Evolutionary conservation across 2,113 vertebrate species (phyloP).

Genomic region (Epinephelus fuscoguttatus): DNA sequence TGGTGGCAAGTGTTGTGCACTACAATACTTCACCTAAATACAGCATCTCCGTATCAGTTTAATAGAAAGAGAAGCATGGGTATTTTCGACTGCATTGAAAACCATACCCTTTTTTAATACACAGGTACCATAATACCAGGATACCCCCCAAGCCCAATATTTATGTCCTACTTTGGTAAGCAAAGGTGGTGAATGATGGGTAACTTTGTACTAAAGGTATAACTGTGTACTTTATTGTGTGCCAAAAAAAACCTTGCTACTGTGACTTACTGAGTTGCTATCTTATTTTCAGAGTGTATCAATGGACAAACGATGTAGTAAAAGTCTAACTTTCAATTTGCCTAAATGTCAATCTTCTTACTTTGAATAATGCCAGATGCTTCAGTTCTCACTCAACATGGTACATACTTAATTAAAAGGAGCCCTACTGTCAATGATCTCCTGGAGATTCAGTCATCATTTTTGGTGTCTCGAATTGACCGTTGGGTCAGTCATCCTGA

Average conservation of each 20-base stretch:
- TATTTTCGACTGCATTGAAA: no score
- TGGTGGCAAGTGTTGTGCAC: no score
- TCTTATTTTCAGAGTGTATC: background rate
- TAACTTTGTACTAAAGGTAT: background rate
- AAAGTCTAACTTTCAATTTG: background rate
- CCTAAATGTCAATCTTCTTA: background rate
- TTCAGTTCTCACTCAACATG: constrained; percentile 7
- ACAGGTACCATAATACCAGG: no score
- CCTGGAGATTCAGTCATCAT: background rate
- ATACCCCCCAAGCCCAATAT: no score
- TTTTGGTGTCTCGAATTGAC: constrained; percentile 47
- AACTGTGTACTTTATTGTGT: background rate
- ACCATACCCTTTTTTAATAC: no score
- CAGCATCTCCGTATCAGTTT: no score
- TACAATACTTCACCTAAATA: no score
- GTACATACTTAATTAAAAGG: constrained; percentile 23
- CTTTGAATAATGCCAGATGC: constrained; percentile 11
- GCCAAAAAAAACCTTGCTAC: background rate
- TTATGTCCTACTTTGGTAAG: background rate
- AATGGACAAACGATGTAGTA: background rate
- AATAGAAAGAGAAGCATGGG: no score
- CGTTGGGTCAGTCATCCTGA: constrained; percentile 19
- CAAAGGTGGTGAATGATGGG: background rate
- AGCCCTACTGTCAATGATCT: constrained; percentile 6
- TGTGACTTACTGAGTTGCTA: background rate